Base-by-base conservation (phyloP, 2,888 invertebrate genomes). In the Palloptera scutellata region DNA sequence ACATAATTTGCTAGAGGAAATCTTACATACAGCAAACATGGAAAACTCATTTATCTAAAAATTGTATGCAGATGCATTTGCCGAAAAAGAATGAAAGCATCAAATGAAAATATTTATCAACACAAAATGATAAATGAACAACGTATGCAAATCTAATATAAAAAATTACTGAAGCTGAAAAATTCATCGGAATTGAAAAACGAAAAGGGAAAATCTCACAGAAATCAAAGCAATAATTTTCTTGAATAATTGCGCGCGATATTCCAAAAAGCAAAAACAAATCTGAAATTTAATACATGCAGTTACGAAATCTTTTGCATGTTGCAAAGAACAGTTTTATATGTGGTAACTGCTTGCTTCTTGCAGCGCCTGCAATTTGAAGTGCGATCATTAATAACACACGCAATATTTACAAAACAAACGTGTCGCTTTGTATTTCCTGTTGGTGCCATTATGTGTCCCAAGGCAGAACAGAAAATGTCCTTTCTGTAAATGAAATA, bases 401-500 rank as follows among this genome's bases (percentile, higher is more conserved):
- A 83, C 83, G 83, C 83, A 83, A 83, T 83, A 83, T 83, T 83
- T 83, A 83, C 83, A 83, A 83, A 83, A 83, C 83, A 83, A 83
- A 83, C 79, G 83, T 78, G 79, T 83, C 76, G 79, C 76, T 76
- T 81, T 82, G 78, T 78, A 61, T 70, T 40, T 53, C 2, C 17
- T 10, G 40, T 15, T 48, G 8, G 10, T 43, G 59, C 13, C 19
- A 5, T 30, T 15, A 6, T 41, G 61, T 43, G 10, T 2, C 9
- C 20, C 12, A 52, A 30, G 41, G 15, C 8, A n/a, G 48, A n/a
- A 15, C 48, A 15, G 48, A 48, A 48, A 48, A 48, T n/a, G 15
- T 48, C 48, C 48, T 48, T 5, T 48, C 48, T 6, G 11, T n/a
- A 12, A 48, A 20, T 55, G 55, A 48, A 48, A 51, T 13, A 17